A percentile compares a stretch with the other conserved stretches of the same genome.
These are phyloP conservation scores for Thecophora atra DNA, from an alignment of 2,888 invertebrate genomes.

Conservation along the genomic window DNA sequence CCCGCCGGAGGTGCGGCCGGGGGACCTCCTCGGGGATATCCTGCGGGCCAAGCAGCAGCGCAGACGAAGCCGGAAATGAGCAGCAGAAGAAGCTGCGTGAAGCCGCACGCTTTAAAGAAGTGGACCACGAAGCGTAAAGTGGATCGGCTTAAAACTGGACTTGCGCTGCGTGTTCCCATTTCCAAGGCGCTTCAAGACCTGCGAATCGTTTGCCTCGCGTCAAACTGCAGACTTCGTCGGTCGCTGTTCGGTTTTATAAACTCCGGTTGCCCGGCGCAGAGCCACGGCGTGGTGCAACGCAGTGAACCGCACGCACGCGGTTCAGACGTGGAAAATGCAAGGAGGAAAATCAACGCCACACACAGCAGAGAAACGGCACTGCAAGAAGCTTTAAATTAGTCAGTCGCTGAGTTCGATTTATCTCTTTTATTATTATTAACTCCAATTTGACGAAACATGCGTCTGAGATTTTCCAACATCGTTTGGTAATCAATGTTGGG, in stretches of 20 bases:
- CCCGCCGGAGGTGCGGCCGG: slow-evolving; percentile 36
- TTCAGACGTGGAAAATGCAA: slow-evolving; percentile 15
- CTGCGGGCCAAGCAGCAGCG: slow-evolving; percentile 21
- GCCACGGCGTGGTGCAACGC: slow-evolving; percentile 15
- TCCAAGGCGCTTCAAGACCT: not conserved
- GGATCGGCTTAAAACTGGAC: too few relatives aligned
- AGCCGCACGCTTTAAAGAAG: not conserved
- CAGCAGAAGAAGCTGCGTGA: slow-evolving; percentile 17
- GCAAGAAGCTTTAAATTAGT: not conserved
- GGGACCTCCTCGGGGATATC: slow-evolving; percentile 32
- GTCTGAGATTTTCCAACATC: not conserved
- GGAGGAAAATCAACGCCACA: not conserved
- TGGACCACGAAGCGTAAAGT: not conserved
- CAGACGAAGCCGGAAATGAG: slow-evolving; percentile 18
- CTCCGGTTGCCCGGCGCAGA: slow-evolving; percentile 11
- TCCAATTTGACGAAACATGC: slow-evolving; percentile 10
- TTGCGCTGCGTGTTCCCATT: slow-evolving; percentile 16
- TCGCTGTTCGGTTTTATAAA: slow-evolving; percentile 32
- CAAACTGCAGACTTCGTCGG: slow-evolving; percentile 8
- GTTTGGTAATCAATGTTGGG: slow-evolving; percentile 15
- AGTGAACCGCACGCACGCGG: slow-evolving; percentile 30
- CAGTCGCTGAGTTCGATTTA: not conserved
- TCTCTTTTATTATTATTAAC: not conserved
- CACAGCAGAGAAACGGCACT: not conserved
- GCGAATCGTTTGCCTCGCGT: not conserved